Evolutionary conservation across 2,113 vertebrate genomes (phyloP).

Genomic region (Triplophysa rosa): DNA sequence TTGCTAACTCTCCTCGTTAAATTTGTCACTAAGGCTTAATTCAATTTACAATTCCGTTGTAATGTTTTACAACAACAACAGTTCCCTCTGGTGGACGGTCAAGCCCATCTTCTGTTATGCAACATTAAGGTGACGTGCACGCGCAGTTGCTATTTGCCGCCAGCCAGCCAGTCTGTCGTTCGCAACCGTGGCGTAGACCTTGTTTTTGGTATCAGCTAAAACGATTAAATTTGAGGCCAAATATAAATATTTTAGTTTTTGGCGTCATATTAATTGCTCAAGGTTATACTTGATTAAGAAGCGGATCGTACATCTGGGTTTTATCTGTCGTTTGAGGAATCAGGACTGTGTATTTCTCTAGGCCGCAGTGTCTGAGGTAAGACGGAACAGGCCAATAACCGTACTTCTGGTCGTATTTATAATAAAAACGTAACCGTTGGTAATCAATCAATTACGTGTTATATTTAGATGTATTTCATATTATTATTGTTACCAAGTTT

Average conservation of each 20-base stretch:
- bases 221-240: not conserved
- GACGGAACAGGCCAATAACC: not conserved
- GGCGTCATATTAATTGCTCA: not conserved
- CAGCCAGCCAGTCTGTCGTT: constrained; percentile 1
- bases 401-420: not conserved
- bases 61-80: not conserved
- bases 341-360: constrained; percentile 20
- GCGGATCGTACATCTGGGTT: not conserved
- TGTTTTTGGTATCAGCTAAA: not conserved
- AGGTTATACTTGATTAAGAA: not conserved
- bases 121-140: constrained; percentile 29
- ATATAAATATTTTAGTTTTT: constrained; percentile 1
- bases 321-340: not conserved
- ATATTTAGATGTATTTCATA: not conserved
- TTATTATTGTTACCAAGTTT: not conserved
- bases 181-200: not conserved
- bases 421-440: not conserved
- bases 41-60: not conserved
- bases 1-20: not conserved
- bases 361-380: constrained; percentile 49
- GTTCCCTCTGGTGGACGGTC: constrained; percentile 29
- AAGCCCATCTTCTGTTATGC: constrained; percentile 2
- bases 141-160: constrained; percentile 43
- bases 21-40: no score
- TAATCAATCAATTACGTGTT: not conserved